These are phyloP conservation scores for Berghia stephanieae DNA, from an alignment of 1,140 invertebrate genomes.

Conservation along the genomic window DNA sequence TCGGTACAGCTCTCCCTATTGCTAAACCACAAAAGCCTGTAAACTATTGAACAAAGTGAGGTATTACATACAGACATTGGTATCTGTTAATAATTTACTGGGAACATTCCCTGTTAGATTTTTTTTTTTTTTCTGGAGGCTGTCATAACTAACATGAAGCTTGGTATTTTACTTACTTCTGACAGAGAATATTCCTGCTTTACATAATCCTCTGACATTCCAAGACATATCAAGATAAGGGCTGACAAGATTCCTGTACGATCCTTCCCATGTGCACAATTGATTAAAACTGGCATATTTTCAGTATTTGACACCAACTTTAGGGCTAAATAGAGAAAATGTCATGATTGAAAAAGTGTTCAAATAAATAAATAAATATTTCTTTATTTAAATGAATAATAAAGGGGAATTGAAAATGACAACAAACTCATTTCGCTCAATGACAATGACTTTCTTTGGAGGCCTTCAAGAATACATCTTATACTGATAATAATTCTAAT, in stretches of 20 bases:
- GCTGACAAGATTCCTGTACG: constrained; percentile 61
- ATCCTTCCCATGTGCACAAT: constrained; percentile 62
- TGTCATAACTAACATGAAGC: too few relatives aligned
- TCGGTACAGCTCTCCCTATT: background rate
- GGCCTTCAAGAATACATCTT: too few relatives aligned
- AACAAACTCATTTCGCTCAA: too few relatives aligned
- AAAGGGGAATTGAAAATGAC: too few relatives aligned
- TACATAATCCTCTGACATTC: constrained; percentile 51
- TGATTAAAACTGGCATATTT: constrained; percentile 55
- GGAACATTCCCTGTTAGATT: background rate
- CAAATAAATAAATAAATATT: too few relatives aligned
- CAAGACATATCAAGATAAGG: constrained; percentile 50
- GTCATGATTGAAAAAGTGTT: background rate
- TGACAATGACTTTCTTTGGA: too few relatives aligned
- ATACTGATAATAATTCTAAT: too few relatives aligned
- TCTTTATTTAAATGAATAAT: too few relatives aligned
- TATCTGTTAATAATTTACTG: background rate
- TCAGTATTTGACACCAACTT: constrained; percentile 49
- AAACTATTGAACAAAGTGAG: background rate
- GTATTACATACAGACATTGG: background rate
- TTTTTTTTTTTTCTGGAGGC: too few relatives aligned
- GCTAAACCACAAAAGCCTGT: background rate
- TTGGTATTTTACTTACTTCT: constrained; percentile 37
- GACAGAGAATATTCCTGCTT: constrained; percentile 55
- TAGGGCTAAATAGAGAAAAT: constrained; percentile 38